phyloP scores from a whole-genome alignment of 2,113 vertebrate species.

The Cynocephalus volans region DNA sequence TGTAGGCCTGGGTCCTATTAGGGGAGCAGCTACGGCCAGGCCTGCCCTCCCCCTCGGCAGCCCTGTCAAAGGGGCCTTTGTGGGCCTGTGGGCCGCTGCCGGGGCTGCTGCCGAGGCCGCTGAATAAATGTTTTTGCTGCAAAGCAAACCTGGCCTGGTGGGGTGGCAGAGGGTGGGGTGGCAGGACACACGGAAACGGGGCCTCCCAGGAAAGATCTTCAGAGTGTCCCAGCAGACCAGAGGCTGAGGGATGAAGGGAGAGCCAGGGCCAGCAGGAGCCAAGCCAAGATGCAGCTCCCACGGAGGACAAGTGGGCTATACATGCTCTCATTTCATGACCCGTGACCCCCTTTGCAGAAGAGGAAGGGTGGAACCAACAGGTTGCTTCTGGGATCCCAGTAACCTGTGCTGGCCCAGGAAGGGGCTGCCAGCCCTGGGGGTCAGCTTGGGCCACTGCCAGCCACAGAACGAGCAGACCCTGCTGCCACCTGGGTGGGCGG shows the following conservation, averaged over 20 bases:
- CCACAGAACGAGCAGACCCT: neutral
- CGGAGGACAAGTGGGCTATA: neutral
- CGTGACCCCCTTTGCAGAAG: neutral
- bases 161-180: neutral
- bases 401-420: neutral
- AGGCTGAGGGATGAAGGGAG: neutral
- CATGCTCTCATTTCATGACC: neutral
- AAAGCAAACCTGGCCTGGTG: constrained; percentile 74
- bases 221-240: neutral
- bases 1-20: constrained; percentile 89
- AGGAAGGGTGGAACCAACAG: neutral
- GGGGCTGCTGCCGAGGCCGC: constrained; percentile 85
- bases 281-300: neutral
- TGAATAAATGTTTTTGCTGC: constrained; percentile 91
- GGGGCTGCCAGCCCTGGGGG: neutral
- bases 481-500: neutral
- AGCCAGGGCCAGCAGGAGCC: too few relatives aligned
- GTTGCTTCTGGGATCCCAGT: neutral
- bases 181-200: neutral
- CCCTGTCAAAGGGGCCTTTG: constrained; percentile 91
- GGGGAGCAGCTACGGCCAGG: constrained; percentile 78
- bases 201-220: neutral
- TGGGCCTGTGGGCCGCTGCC: constrained; percentile 86
- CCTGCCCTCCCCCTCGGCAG: constrained; percentile 82
- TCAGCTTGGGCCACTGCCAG: neutral